Base-by-base conservation (phyloP, 2,888 invertebrate species). In the Andrena praecox region DNA sequence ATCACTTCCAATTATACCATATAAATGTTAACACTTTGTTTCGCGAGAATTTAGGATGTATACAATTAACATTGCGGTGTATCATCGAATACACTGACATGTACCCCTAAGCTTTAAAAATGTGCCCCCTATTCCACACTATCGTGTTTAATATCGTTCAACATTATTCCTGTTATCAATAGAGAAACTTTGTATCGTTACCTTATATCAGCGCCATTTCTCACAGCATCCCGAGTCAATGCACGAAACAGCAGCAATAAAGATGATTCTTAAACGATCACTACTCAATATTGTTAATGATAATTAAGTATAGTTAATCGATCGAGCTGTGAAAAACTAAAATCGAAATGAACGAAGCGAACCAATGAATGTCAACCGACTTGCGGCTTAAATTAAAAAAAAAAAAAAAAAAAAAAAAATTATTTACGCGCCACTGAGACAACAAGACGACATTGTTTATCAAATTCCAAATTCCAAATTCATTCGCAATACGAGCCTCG, bases 241-340 rank as follows among this genome's bases (percentile, higher is more conserved):
- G 90, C 89, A 88, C 87, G 87, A 89, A 91, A 89, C 85, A 86
- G 88, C 88, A 91, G 91, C 91, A 91, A 91, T 91, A 91, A 90
- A 86, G 50, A 64, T 68, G 63, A 71, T 80, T 72, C 35, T 71
- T 70, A 80, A 56, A 67, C 80, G 80, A 67, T 80, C 70, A 67
- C 68, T 80, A 80, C 35, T 48, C 77, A 75, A 80, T 85, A 87
- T 60, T 77, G 74, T 87, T 85, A 85, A 82, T 80, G 24, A 82
- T 81, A 87, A 87, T 82, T 77, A 85, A 60, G 67, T 72, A 63
- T 67, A 78, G 48, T 56, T 54, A 80, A 67, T 76, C 31, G 50
- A 70, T 72, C 76, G 66, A 73, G 75, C 72, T 69, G 68, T 42
- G 69, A 75, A 56, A 59, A 56, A 73, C 68, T 54, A 24, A 62